Evolutionary conservation across 2,888 invertebrate species (phyloP).

Genomic region (Cephalotes varians): DNA sequence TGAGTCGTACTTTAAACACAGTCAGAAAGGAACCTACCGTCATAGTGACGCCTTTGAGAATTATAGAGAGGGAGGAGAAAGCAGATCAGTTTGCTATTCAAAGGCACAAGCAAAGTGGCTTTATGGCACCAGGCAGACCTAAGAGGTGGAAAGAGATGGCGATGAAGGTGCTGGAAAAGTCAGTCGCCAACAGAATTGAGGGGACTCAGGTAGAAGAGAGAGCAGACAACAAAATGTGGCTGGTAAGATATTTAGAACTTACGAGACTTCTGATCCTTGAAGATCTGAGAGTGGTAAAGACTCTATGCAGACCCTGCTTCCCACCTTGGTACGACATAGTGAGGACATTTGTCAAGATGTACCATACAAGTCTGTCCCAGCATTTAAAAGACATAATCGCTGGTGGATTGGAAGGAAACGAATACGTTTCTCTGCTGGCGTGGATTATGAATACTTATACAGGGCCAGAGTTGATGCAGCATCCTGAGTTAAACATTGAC

Average conservation of each 20-base stretch:
- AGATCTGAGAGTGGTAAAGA: slow-evolving; percentile 96
- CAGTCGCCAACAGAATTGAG: slow-evolving; percentile 95
- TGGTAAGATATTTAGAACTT: slow-evolving; percentile 96
- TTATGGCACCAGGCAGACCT: slow-evolving; percentile 97
- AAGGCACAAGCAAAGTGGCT: slow-evolving; percentile 93
- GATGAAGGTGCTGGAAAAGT: slow-evolving; percentile 92
- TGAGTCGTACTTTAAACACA: slow-evolving; percentile 96
- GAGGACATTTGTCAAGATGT: slow-evolving; percentile 96
- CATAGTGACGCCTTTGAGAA: slow-evolving; percentile 97
- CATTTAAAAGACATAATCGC: slow-evolving; percentile 95
- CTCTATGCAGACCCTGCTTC: slow-evolving; percentile 96
- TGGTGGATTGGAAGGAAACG: slow-evolving; percentile 97
- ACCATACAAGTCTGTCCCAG: slow-evolving; percentile 94
- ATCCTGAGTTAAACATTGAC: slow-evolving; percentile 93
- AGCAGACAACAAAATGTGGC: slow-evolving; percentile 97
- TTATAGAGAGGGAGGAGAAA: slow-evolving; percentile 98
- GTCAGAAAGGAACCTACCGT: slow-evolving; percentile 97
- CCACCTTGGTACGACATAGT: slow-evolving; percentile 98
- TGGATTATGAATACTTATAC: slow-evolving; percentile 98
- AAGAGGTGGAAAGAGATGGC: slow-evolving; percentile 96
- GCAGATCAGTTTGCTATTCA: slow-evolving; percentile 95
- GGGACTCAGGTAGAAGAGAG: slow-evolving; percentile 98
- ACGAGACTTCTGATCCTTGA: slow-evolving; percentile 95
- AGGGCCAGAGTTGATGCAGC: slow-evolving; percentile 95
- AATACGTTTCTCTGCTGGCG: slow-evolving; percentile 96